Evolutionary conservation across 2,113 vertebrate genomes (phyloP), one percentile per base, ranked within the genome.

Genomic region (Pelusios castaneus): DNA sequence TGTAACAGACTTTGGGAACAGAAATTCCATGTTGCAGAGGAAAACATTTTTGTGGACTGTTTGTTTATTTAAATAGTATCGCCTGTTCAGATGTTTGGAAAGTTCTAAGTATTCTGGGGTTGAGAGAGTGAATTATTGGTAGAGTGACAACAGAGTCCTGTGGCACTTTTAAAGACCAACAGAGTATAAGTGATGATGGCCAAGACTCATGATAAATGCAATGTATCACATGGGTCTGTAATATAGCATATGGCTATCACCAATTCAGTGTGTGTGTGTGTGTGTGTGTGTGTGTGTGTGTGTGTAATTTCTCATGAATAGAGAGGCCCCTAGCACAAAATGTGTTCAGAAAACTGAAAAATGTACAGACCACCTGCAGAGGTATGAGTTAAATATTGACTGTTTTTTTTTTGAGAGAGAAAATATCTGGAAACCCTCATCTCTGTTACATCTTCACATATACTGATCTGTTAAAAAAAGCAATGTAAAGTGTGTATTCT

Each of bases 221-320:
- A 19, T 25, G 22, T 75, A 19, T 67, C 60, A 9, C 29, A 31
- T 67, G 60, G 14, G n/a, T n/a, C n/a, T n/a, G n/a, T n/a, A n/a
- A n/a, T n/a, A n/a, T n/a, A n/a, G n/a, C n/a, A n/a, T n/a, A n/a
- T n/a, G n/a, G n/a, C n/a, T n/a, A n/a, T n/a, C n/a, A n/a, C n/a
- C n/a, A n/a, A n/a, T n/a, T n/a, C n/a, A 55, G 3, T 85, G 24
- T 49, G 10, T 45, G 60, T 0, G 0, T 38, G 8, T 13, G 41
- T 63, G n/a, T 47, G 52, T 56, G 88, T 13, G 27, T 5, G 29
- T 34, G 31, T 49, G 70, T 70, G 91, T 49, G 8, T 38, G 27
- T 80, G 6, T 56, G 2, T 55, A 13, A 31, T 60, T 3, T 31
- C 2, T 60, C 58, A 82, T 87, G 5, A 45, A 55, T 29, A 8